These are phyloP conservation scores for Macheiramphus alcinus DNA, from an alignment of 2,113 vertebrate genomes.

Conservation along the genomic window DNA sequence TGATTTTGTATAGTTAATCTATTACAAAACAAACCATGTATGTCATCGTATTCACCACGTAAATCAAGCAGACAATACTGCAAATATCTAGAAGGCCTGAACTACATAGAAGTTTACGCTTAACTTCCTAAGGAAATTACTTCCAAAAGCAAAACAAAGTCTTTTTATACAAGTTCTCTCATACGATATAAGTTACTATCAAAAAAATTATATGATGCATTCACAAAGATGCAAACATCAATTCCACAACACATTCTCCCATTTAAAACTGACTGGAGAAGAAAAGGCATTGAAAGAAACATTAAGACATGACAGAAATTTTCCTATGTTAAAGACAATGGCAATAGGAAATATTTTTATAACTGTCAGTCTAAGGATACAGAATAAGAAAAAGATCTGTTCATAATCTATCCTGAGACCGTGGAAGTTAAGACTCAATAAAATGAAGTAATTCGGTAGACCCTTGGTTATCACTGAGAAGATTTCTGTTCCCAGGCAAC, in stretches of 20 bases:
- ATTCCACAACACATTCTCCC: background rate
- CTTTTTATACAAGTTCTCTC: background rate
- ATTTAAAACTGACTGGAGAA: background rate
- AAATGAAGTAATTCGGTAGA: background rate
- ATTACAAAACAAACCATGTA: background rate
- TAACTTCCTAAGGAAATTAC: background rate
- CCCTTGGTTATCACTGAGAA: background rate
- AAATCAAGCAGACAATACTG: background rate
- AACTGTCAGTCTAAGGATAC: background rate
- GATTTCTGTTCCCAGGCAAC: background rate
- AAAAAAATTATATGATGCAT: background rate
- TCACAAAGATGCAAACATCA: background rate
- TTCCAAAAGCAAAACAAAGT: background rate
- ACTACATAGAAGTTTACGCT: background rate
- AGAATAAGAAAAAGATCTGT: background rate
- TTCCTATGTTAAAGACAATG: background rate
- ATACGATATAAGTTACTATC: background rate
- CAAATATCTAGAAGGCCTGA: background rate
- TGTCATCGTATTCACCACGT: fast-evolving
- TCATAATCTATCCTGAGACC: background rate
- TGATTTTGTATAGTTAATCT: background rate
- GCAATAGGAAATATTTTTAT: background rate
- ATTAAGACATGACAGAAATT: background rate
- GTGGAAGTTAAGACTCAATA: background rate
- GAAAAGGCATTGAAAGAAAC: background rate